phyloP scores from a whole-genome alignment of 2,113 vertebrate species.

The Colius striatus region DNA sequence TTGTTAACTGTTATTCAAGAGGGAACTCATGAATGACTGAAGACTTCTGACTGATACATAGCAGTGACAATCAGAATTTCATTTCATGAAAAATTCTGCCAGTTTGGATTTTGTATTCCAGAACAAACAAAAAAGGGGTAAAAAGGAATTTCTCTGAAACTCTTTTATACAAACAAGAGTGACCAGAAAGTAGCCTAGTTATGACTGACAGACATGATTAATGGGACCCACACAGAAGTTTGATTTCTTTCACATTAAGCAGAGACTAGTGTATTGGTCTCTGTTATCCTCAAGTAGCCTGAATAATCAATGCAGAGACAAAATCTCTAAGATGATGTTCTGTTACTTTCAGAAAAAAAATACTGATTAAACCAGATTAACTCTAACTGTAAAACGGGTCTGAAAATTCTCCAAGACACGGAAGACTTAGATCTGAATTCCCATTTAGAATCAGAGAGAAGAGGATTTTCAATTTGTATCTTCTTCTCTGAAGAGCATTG shows the following conservation, averaged over 20 bases:
- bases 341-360: background rate
- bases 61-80: background rate
- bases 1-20: background rate
- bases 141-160: background rate
- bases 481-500: background rate
- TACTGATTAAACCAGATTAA: background rate
- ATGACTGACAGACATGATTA: background rate
- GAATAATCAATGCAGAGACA: background rate
- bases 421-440: background rate
- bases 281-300: background rate
- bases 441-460: background rate
- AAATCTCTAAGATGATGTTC: background rate
- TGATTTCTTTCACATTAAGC: background rate
- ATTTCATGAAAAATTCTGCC: background rate
- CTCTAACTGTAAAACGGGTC: background rate
- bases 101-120: background rate
- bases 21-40: background rate
- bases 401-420: background rate
- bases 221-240: background rate
- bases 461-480: background rate
- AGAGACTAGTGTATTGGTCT: background rate
- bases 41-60: background rate
- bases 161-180: background rate
- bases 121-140: background rate
- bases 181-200: background rate